Evolutionary conservation across 2,797 vertebrate species (phyloP), one percentile per base, ranked within the genome.

Genomic region (Galaxias olidus): DNA sequence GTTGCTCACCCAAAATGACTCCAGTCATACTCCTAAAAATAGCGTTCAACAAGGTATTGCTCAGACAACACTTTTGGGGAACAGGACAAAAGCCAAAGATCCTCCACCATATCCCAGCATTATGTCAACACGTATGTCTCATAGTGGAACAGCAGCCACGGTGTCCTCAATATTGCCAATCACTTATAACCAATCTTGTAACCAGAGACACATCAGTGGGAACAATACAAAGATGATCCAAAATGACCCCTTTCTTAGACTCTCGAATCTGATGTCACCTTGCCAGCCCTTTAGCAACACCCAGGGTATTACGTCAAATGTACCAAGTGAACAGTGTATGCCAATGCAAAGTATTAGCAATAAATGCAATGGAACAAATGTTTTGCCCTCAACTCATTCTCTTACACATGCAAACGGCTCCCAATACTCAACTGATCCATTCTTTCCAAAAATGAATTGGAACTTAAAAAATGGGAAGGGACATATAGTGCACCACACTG

Each of bases 181-280:
- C 44, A 1, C 54, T 44, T 47, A 17, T 13, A 62, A 46, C 19
- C 20, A 51, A 48, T 58, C 17, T 68, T n/a, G 53, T 10, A 74
- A 63, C 20, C 62, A 48, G 13, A 15, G 57, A 55, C 11, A 5
- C 7, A 20, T 11, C 47, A 41, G n/a, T 46, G 48, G 54, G 11
- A 40, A 14, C 52, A 51, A 11, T 15, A 55, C 44, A 61, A 77
- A 53, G 10, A 0, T 1, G 1, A 14, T 45, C 30, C 65, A 59
- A 15, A 15, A n/a, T 14, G 10, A 54, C 57, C 19, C 13, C 1
- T 4, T n/a, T n/a, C n/a, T n/a, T n/a, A n/a, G n/a, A n/a, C 10
- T 51, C 8, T 40, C 12, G 19, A 8, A 2, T 1, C 0, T 0
- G 0, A 14, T 9, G 12, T 47, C 40, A 40, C 4, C 0, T 13